Base-by-base conservation (phyloP, 2,888 invertebrate species). In the Leucoma salicis region DNA sequence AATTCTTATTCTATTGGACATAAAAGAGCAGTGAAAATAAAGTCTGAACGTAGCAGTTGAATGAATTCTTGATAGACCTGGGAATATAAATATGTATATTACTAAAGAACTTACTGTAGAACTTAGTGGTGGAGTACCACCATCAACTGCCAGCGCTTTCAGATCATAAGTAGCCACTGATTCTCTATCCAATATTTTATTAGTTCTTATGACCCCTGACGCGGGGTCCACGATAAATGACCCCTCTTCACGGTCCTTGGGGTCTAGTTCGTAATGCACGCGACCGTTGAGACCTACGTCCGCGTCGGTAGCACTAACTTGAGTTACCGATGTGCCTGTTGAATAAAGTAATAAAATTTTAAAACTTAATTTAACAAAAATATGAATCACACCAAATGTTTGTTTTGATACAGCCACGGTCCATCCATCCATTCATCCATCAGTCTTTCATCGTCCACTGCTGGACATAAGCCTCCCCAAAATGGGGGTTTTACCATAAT, bases 161-260 rank as follows among this genome's bases (percentile, higher is more conserved):
- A 99, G 77, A 54, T 95, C 94, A 70, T 99, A 99, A 4, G 92
- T 91, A 0, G 96, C 94, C 0, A 94, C 94, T 0, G 95, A 95
- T 79, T 99, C 99, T 18, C 99, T 90, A 75, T 99, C 99, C 45
- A 99, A 76, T 0, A 94, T 93, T 72, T 96, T 96, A 47, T 96
- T 95, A 0, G 97, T 98, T 41, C 98, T 89, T 10, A 99, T 93
- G 0, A 97, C 95, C 0, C 99, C 99, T 0, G 97, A 97, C 0
- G 96, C 95, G 0, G 96, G 93, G 78, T 99, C 99, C 11, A 99
- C 94, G 0, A 95, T 94, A 76, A 99, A 99, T 0, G 97, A 95
- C 0, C 96, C 97, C 62, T 97, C 96, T 25, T 96, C 97, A 0
- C 92, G 79, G 66, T 95, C 95, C 42, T 92, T 93, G 24, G 94